Evolutionary conservation across 1,140 invertebrate species (phyloP).

Genomic region (Cardiocondyla obscurior): DNA sequence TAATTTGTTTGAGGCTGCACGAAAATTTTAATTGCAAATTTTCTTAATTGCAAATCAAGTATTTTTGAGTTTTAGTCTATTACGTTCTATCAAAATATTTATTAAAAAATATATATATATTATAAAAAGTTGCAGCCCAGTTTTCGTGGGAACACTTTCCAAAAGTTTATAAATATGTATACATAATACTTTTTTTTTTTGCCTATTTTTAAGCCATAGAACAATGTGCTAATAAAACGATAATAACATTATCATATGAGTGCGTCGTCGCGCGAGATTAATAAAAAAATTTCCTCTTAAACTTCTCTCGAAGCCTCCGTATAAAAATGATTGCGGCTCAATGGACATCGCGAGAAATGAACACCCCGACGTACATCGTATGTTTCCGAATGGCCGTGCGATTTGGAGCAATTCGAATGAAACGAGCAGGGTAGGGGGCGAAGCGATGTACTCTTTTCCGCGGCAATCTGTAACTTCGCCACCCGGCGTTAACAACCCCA

Average conservation of each 20-base stretch:
- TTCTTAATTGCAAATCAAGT: neutral
- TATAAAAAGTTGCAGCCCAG: neutral
- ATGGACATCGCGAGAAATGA: conserved; percentile 30
- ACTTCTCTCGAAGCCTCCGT: neutral
- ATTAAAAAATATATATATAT: neutral
- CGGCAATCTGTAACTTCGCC: conserved; percentile 74
- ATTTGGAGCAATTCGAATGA: conserved; percentile 1
- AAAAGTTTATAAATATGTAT: neutral
- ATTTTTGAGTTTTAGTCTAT: neutral
- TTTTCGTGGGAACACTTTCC: neutral
- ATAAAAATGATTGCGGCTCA: conserved; percentile 21
- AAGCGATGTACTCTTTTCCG: conserved; percentile 63
- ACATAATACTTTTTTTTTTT: neutral
- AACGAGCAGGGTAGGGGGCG: neutral
- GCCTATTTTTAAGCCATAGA: neutral
- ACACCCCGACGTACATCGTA: conserved; percentile 28
- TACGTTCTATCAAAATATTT: neutral
- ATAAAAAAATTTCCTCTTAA: neutral
- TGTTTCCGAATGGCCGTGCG: conserved; percentile 34
- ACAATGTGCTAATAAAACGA: neutral
- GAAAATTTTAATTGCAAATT: too few species aligned
- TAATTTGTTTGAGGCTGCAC: neutral
- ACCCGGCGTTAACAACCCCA: conserved; percentile 72
- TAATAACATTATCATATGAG: conserved; percentile 5
- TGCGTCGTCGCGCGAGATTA: neutral